Conservation (phyloP, 2,888 invertebrate species). For the Phasia obesa region DNA sequence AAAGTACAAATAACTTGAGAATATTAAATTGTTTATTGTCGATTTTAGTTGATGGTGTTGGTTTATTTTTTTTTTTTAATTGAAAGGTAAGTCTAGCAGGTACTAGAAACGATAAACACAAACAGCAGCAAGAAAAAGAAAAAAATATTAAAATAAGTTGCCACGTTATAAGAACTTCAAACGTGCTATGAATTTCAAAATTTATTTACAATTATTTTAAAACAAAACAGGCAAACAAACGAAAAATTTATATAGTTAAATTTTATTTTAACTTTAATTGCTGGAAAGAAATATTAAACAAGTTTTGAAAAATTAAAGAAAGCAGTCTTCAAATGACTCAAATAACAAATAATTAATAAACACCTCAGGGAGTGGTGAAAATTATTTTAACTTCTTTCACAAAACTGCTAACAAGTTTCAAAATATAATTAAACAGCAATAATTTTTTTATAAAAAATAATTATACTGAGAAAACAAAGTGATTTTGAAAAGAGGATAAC, state of each 20-base stretch:
- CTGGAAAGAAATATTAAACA: constrained; percentile 3
- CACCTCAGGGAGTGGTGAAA: constrained; percentile 65
- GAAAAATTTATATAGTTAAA: no score
- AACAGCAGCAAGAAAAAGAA: not conserved
- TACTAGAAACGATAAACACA: constrained; percentile 22
- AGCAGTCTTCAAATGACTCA: not conserved
- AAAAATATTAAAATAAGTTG: constrained; percentile 36
- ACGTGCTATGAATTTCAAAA: constrained; percentile 56
- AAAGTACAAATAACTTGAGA: constrained; percentile 35
- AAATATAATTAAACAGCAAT: not conserved
- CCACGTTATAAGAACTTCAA: constrained; percentile 65
- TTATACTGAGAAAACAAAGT: constrained; percentile 2
- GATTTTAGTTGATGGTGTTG: constrained; percentile 15
- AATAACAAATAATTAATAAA: constrained; percentile 49
- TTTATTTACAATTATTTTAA: not conserved
- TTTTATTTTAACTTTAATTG: constrained; percentile 4
- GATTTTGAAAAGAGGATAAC: constrained; percentile 15
- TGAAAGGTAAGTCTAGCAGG: constrained; percentile 24
- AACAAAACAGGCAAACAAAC: no score
- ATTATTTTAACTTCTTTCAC: constrained; percentile 37
- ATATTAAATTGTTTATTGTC: constrained; percentile 41
- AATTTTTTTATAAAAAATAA: not conserved
- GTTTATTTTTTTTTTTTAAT: not conserved
- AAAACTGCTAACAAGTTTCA: constrained; percentile 39
- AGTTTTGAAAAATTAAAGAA: not conserved